Conservation (phyloP, 2,113 vertebrate species). For the Plecotus auritus region DNA sequence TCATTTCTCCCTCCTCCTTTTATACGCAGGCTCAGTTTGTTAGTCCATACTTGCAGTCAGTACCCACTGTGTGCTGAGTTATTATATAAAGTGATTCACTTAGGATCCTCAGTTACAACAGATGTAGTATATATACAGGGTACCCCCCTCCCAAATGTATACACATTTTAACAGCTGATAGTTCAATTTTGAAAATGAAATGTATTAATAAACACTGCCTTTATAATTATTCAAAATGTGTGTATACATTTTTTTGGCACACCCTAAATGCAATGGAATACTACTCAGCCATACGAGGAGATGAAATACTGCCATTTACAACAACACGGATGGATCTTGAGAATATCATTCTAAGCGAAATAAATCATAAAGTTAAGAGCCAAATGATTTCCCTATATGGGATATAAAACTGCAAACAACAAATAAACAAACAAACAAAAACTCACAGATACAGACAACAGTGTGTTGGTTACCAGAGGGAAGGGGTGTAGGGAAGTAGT, state of each 20-base stretch:
- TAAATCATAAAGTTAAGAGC: not conserved
- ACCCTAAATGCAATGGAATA: not conserved
- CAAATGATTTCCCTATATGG: not conserved
- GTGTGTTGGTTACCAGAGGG: not conserved
- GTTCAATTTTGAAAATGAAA: not conserved
- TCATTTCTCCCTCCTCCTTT: not conserved
- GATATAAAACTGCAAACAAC: not conserved
- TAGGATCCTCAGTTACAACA: not conserved
- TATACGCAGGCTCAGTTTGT: not conserved
- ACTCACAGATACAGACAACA: not conserved
- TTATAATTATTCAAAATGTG: no score
- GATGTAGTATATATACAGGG: no score
- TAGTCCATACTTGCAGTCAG: not conserved
- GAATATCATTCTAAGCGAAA: not conserved
- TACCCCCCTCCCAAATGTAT: no score
- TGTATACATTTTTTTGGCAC: no score
- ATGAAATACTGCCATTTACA: not conserved
- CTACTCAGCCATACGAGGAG: not conserved
- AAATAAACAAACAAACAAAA: not conserved
- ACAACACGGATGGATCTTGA: not conserved
- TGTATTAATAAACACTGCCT: not conserved
- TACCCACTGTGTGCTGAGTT: not conserved
- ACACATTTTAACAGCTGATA: no score
- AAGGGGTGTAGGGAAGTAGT: not conserved
- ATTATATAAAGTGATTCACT: not conserved